Conservation (phyloP, 2,888 invertebrate genomes). For the Pandemis corylana region DNA sequence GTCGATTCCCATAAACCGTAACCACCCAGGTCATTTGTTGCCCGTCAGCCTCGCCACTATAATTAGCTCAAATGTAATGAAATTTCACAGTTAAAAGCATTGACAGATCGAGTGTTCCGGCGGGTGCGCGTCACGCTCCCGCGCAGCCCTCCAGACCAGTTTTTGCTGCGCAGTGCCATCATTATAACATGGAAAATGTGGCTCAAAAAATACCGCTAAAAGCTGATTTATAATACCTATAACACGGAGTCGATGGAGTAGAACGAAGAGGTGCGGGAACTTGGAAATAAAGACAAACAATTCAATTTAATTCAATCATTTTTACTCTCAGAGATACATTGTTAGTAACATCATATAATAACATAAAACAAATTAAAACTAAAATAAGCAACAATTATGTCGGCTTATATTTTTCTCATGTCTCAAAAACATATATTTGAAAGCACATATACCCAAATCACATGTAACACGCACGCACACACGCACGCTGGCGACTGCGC, state of each 20-base stretch:
- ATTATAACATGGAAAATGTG: constrained; percentile 25
- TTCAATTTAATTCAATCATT: too few relatives aligned
- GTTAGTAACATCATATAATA: too few relatives aligned
- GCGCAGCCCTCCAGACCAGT: constrained; percentile 28
- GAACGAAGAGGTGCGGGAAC: constrained; percentile 23
- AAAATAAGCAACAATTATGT: too few relatives aligned
- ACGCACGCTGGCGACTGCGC: too few relatives aligned
- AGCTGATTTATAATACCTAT: constrained; percentile 32
- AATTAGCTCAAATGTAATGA: constrained; percentile 37
- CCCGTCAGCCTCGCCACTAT: constrained; percentile 20
- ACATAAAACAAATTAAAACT: too few relatives aligned
- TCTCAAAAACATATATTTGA: too few relatives aligned
- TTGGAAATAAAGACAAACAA: not conserved
- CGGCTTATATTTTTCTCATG: too few relatives aligned
- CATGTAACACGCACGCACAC: too few relatives aligned
- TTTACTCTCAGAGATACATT: not conserved
- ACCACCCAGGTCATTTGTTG: constrained; percentile 20
- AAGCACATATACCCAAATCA: too few relatives aligned
- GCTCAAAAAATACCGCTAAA: constrained; percentile 34
- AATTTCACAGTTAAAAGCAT: constrained; percentile 40
- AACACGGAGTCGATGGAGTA: constrained; percentile 30
- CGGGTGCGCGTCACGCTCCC: constrained; percentile 30
- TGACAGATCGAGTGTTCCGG: constrained; percentile 39
- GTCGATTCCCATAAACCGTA: not conserved
- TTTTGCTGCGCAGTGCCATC: constrained; percentile 33